Base-by-base conservation (phyloP, 2,113 vertebrate genomes). In the Colinus virginianus region DNA sequence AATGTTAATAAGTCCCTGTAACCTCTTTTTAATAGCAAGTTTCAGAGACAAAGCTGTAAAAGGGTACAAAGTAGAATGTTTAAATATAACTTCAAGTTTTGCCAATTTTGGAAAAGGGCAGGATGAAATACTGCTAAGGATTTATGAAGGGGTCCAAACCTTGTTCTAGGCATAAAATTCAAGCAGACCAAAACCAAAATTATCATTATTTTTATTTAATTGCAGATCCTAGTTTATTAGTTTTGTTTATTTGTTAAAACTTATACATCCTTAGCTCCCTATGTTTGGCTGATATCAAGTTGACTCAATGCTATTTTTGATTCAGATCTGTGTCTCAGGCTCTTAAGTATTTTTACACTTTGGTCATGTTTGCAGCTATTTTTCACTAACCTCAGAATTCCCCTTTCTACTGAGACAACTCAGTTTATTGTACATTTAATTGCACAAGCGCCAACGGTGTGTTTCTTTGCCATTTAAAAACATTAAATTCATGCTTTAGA, bases 51-150 rank as follows among this genome's bases (percentile, higher is more conserved):
- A 83, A 90, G 30, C 6, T 53, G 19, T 38, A 28, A 83, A 87
- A 92, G 97, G 93, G 78, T 77, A 93, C 40, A 92, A 95, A 92
- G 40, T 42, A 78, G 95, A 93, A 87, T 79, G 74, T 93, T 61
- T 83, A 69, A 43, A 70, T 18, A 5, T 28, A 79, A 45, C 26
- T 58, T 7, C 13, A 77, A 76, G 76, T 87, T 62, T 69, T 84
- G 32, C 46, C 38, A 61, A 13, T 69, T 93, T 85, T 63, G 9
- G 42, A 72, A 78, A 90, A 69, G 28, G 74, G 68, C 13, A 59
- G 34, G 8, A 59, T 67, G 30, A 93, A 94, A 92, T 26, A 77
- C 9, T n/a, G 46, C 45, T 77, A 53, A 71, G 20, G 17, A 76
- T 62, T 62, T 53, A 70, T 21, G 77, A 84, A 74, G n/a, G 0